phyloP scores from a whole-genome alignment of 2,113 vertebrate genomes.

The Pyxicephalus adspersus region DNA sequence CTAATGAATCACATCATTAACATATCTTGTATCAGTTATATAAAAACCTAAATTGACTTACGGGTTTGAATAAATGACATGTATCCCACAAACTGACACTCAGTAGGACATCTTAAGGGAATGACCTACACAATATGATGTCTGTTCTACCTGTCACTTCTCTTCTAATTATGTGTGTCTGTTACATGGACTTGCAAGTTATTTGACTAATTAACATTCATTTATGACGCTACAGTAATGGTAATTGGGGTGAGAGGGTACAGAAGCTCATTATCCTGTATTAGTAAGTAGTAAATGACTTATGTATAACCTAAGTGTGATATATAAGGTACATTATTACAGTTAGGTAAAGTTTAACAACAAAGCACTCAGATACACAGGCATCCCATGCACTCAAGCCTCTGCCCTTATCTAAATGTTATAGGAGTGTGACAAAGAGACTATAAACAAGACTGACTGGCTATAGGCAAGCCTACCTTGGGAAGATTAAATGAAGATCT shows the following conservation, averaged over 20 bases:
- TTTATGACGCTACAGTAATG: background rate
- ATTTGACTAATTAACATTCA: background rate
- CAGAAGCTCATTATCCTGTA: background rate
- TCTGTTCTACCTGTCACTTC: background rate
- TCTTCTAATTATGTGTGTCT: background rate
- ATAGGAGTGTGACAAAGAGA: background rate
- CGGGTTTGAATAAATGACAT: too few relatives aligned
- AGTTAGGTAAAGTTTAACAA: background rate
- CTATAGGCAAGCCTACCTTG: background rate
- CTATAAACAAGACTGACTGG: background rate
- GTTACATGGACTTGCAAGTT: background rate
- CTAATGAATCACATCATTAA: too few relatives aligned
- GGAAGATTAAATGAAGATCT: too few relatives aligned
- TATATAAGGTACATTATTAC: background rate
- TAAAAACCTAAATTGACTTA: too few relatives aligned
- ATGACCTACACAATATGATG: background rate
- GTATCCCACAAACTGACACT: background rate
- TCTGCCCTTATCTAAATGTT: background rate
- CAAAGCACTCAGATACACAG: background rate
- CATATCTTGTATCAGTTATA: too few relatives aligned
- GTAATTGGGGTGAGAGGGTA: background rate
- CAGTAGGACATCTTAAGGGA: background rate
- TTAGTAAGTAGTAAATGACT: background rate
- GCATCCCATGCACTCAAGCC: background rate
- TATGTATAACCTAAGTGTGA: background rate